Percentiles rank a stretch among this genome's conserved stretches.
These are phyloP conservation scores for Raja brachyura DNA, from an alignment of 2,113 vertebrate species.

Conservation along the genomic window DNA sequence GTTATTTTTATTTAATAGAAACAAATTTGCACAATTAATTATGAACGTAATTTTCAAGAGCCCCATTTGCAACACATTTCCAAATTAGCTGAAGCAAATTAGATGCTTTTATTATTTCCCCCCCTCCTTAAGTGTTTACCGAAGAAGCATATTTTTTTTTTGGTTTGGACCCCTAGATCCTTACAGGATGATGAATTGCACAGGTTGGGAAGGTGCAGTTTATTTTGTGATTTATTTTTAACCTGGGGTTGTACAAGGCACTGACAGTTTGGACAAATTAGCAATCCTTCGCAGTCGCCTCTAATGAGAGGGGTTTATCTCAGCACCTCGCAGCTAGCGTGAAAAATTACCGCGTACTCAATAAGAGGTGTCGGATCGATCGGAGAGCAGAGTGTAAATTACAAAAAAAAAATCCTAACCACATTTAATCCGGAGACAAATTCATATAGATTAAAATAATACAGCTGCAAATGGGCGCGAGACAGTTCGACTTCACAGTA, in stretches of 20 bases:
- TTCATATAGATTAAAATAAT: conserved; percentile 37
- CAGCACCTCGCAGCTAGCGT: conserved; percentile 78
- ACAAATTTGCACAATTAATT: conserved; percentile 99
- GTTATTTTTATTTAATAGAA: conserved; percentile 99
- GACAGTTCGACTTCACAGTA: conserved; percentile 8
- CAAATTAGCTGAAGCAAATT: conserved; percentile 62
- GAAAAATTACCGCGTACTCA: conserved; percentile 81
- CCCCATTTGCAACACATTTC: conserved; percentile 80
- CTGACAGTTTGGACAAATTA: conserved; percentile 96
- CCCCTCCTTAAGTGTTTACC: conserved; percentile 2
- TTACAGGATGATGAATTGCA: conserved; percentile 36
- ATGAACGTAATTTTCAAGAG: conserved; percentile 93
- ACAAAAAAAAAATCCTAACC: conserved; percentile 72
- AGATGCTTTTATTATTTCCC: conserved; percentile 56
- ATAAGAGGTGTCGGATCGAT: conserved; percentile 89
- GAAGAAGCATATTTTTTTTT: conserved; percentile 27
- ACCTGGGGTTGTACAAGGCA: conserved; percentile 88
- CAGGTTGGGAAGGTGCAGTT: conserved; percentile 53
- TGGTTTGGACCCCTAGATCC: conserved; percentile 1
- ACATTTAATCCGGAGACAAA: conserved; percentile 44
- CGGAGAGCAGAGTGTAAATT: conserved; percentile 82
- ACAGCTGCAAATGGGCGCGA: background rate
- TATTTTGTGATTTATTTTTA: conserved; percentile 90
- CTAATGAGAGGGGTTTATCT: conserved; percentile 97
- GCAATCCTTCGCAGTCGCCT: conserved; percentile 73